Percentiles rank a stretch among this genome's conserved stretches.
Conservation (phyloP, 2,888 invertebrate species). For the Hypena proboscidalis region DNA sequence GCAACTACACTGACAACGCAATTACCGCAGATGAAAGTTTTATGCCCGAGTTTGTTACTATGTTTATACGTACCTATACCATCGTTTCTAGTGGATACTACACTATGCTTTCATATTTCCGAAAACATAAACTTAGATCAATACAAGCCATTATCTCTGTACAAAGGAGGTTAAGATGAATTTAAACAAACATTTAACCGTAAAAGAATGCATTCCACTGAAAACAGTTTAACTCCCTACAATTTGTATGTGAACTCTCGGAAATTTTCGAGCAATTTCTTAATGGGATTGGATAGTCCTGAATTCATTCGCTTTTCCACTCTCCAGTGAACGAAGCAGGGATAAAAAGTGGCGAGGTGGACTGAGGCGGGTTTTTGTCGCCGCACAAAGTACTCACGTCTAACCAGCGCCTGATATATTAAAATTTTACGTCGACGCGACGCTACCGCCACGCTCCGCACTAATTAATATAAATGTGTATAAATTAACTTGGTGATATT, state of each 20-base stretch:
- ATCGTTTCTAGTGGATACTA: slow-evolving; percentile 19
- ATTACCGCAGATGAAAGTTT: slow-evolving; percentile 54
- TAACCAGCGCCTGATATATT: slow-evolving; percentile 49
- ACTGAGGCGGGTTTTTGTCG: slow-evolving; percentile 45
- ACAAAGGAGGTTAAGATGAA: too few relatives aligned
- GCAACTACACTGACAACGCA: slow-evolving; percentile 34
- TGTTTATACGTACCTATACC: slow-evolving; percentile 18
- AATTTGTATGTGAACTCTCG: slow-evolving; percentile 13
- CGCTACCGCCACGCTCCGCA: slow-evolving; percentile 46
- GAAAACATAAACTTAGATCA: slow-evolving; percentile 5
- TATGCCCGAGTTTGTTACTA: slow-evolving; percentile 34
- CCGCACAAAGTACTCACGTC: slow-evolving; percentile 33
- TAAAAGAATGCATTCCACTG: neutral
- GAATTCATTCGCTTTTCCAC: slow-evolving; percentile 40
- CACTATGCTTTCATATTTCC: slow-evolving; percentile 5
- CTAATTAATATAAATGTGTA: slow-evolving; percentile 45
- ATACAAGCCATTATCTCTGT: too few relatives aligned
- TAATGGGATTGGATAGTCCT: slow-evolving; percentile 28
- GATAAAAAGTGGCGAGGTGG: slow-evolving; percentile 30
- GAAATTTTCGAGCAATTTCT: slow-evolving; percentile 30
- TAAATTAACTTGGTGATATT: slow-evolving; percentile 25
- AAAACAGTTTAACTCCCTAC: slow-evolving; percentile 17
- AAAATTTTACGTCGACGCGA: slow-evolving; percentile 39
- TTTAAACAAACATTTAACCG: slow-evolving; percentile 1
- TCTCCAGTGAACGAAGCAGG: slow-evolving; percentile 31